phyloP scores from a whole-genome alignment of 2,113 vertebrate genomes.

The Limanda limanda region DNA sequence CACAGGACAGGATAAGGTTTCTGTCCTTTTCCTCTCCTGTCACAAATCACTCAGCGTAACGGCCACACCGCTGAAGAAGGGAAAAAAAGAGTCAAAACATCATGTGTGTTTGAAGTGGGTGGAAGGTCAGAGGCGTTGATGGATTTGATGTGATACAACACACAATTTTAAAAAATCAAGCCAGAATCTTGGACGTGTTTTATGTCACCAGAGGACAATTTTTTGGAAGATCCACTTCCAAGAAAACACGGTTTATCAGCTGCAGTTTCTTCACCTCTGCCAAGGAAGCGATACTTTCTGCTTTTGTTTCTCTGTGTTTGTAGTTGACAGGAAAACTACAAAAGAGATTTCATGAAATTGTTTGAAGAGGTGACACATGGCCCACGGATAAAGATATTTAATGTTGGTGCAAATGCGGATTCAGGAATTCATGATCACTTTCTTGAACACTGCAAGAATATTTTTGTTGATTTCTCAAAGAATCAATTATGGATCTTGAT shows the following conservation, averaged over 20 bases:
- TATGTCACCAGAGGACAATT: background rate
- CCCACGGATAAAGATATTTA: too few relatives aligned
- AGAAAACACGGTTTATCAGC: background rate
- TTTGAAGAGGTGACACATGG: too few relatives aligned
- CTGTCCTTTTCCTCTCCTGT: slow-evolving; percentile 50
- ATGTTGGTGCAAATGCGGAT: too few relatives aligned
- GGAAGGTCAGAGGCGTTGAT: slow-evolving; percentile 19
- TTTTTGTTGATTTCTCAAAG: too few relatives aligned
- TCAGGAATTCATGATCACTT: too few relatives aligned
- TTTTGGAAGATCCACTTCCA: background rate
- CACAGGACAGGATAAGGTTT: slow-evolving; percentile 58
- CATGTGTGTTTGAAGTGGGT: slow-evolving; percentile 3
- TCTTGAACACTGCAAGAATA: too few relatives aligned
- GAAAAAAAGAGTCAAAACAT: slow-evolving; percentile 45
- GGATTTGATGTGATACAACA: slow-evolving; percentile 1
- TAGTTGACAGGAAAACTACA: too few relatives aligned
- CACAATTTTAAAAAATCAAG: background rate
- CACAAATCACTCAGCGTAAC: slow-evolving; percentile 56
- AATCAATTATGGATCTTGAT: too few relatives aligned
- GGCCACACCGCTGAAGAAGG: slow-evolving; percentile 14
- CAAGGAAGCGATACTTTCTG: too few relatives aligned
- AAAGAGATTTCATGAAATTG: too few relatives aligned
- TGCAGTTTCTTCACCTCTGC: background rate
- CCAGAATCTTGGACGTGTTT: background rate
- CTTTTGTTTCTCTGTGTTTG: too few relatives aligned